A percentile compares a stretch with the other conserved stretches of the same genome.
phyloP scores from a whole-genome alignment of 2,113 vertebrate genomes.

The Garra rufa region DNA sequence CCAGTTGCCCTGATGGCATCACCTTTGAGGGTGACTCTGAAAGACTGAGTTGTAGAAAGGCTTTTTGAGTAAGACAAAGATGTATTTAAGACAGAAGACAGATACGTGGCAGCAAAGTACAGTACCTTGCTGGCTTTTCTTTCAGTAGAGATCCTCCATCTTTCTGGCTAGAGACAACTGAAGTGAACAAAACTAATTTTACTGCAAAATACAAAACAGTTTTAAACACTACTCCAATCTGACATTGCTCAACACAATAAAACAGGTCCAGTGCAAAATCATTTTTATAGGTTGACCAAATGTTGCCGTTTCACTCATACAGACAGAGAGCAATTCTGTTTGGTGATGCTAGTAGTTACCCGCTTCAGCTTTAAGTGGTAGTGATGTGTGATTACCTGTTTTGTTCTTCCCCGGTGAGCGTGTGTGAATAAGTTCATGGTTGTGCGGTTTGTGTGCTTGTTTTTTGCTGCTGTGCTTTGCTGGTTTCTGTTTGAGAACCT shows the following conservation, averaged over 20 bases:
- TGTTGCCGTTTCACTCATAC: background rate
- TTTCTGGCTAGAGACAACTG: background rate
- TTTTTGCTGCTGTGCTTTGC: constrained; percentile 47
- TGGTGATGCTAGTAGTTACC: background rate
- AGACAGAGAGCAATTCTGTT: background rate
- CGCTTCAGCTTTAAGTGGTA: background rate
- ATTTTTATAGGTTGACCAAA: background rate
- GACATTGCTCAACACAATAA: background rate
- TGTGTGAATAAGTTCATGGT: constrained; percentile 79
- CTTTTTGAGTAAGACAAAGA: no score
- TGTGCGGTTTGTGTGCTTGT: constrained; percentile 74
- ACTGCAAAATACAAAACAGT: background rate
- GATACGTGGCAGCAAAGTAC: background rate
- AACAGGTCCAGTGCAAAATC: background rate
- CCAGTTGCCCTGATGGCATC: constrained; percentile 76
- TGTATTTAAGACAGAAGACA: background rate
- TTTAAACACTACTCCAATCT: background rate
- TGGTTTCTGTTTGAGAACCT: constrained; percentile 74
- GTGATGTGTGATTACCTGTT: constrained; percentile 58
- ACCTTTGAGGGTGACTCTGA: constrained; percentile 76
- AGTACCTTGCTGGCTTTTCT: constrained; percentile 45
- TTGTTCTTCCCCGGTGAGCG: constrained; percentile 81
- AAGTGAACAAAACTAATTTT: background rate
- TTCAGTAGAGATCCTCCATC: background rate
- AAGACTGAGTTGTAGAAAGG: constrained; percentile 68